phyloP scores from a whole-genome alignment of 2,113 vertebrate species.

The Chlamydotis undulata region DNA sequence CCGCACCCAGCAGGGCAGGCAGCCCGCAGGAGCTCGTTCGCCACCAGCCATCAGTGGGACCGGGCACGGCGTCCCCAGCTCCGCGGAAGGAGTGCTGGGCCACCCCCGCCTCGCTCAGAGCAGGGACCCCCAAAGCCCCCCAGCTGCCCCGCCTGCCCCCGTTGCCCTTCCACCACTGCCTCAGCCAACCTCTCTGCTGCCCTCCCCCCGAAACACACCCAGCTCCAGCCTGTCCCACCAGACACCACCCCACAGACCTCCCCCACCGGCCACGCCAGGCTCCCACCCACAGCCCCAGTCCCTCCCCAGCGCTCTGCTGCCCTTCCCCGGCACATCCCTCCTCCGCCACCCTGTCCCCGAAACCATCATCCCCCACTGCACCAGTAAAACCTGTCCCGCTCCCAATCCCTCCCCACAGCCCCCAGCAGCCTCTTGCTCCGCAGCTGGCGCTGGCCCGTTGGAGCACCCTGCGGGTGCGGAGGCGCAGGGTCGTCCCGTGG shows the following conservation, averaged over 20 bases:
- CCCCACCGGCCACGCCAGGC: too few species aligned
- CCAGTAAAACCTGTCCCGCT: neutral
- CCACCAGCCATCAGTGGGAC: accelerated
- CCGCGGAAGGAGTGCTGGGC: too few species aligned
- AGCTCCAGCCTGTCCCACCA: too few species aligned
- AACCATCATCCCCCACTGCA: neutral
- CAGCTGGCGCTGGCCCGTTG: neutral
- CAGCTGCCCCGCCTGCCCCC: too few species aligned
- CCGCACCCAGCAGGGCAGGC: too few species aligned
- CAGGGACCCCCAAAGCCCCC: too few species aligned
- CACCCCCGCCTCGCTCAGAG: too few species aligned
- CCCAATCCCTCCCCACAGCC: neutral
- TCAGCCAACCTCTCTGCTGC: neutral
- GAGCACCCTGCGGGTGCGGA: too few species aligned
- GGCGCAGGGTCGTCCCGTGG: accelerated
- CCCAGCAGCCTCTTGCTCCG: neutral
- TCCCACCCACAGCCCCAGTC: too few species aligned
- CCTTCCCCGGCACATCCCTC: too few species aligned
- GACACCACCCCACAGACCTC: too few species aligned
- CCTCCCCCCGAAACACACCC: too few species aligned
- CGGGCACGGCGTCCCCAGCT: neutral
- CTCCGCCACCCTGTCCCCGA: neutral
- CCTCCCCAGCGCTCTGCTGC: neutral
- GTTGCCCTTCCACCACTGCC: neutral
- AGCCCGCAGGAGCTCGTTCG: neutral